These are phyloP conservation scores for human (Homo sapiens) DNA, from an alignment of 2,113 vertebrate species.

Conservation along the genomic window DNA sequence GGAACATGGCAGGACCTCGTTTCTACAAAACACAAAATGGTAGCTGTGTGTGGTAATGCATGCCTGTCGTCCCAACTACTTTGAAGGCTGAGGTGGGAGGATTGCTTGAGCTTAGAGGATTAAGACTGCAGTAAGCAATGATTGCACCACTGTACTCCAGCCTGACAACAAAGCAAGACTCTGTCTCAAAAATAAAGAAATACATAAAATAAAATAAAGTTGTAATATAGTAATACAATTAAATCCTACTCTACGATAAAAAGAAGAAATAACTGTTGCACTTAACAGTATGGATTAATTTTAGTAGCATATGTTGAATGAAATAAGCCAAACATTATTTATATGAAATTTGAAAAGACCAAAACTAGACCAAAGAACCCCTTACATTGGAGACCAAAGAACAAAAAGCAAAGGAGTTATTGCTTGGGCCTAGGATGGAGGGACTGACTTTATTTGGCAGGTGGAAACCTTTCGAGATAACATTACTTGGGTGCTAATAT, in stretches of 20 bases:
- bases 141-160: too few relatives aligned
- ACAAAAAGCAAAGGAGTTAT: neutral
- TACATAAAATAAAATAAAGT: neutral
- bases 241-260: neutral
- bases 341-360: neutral
- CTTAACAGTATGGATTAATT: neutral
- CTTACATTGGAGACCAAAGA: neutral
- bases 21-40: too few relatives aligned
- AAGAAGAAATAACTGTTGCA: neutral
- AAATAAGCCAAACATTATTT: neutral
- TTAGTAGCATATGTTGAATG: neutral
- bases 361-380: neutral
- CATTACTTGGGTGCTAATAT: neutral
- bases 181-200: neutral
- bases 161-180: too few relatives aligned
- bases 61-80: too few relatives aligned
- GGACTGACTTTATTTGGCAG: neutral
- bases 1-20: too few relatives aligned
- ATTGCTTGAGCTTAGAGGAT: too few relatives aligned
- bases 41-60: too few relatives aligned
- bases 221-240: neutral
- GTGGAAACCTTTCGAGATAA: neutral
- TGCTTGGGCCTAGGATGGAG: neutral
- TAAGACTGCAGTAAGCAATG: too few relatives aligned
- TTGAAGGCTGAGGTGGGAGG: too few relatives aligned